Evolutionary conservation across 2,797 vertebrate genomes (phyloP).

Genomic region (Pangasius djambal): DNA sequence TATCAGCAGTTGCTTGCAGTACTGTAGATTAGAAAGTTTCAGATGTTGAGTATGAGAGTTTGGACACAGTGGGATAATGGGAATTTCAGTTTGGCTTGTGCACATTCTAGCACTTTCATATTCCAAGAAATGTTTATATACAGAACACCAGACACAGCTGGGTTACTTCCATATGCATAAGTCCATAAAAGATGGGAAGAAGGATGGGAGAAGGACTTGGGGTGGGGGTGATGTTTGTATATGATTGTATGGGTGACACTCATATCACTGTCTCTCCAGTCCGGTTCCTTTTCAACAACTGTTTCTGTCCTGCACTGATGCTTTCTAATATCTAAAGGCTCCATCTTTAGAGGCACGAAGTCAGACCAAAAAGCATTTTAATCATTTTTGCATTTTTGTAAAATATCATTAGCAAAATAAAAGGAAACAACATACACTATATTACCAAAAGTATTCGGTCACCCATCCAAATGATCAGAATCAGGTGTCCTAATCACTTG

Average conservation of each 20-base stretch:
- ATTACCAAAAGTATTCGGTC: too few relatives aligned
- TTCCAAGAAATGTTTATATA: conserved; percentile 36
- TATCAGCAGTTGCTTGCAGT: neutral
- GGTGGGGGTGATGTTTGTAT: conserved; percentile 16
- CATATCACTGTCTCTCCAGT: conserved; percentile 5
- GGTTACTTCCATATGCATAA: conserved; percentile 53
- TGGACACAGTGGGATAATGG: conserved; percentile 30
- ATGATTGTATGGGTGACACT: conserved; percentile 29
- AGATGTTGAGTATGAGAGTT: neutral
- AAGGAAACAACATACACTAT: neutral
- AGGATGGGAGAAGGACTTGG: neutral
- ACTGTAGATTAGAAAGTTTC: conserved; percentile 9
- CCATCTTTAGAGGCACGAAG: neutral
- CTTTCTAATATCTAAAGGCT: neutral
- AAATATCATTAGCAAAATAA: neutral
- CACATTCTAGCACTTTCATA: conserved; percentile 4
- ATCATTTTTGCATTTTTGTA: conserved; percentile 5
- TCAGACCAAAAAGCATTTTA: conserved; percentile 1
- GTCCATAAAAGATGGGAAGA: conserved; percentile 41
- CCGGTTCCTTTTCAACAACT: neutral
- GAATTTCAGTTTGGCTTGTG: conserved; percentile 47
- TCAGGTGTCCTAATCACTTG: too few relatives aligned
- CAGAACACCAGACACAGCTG: conserved; percentile 34
- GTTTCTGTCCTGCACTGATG: neutral
- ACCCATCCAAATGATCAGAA: too few relatives aligned